Percentiles rank a stretch among this genome's conserved stretches.
phyloP scores from a whole-genome alignment of 2,888 invertebrate species.

The Platerodrilus igneus region DNA sequence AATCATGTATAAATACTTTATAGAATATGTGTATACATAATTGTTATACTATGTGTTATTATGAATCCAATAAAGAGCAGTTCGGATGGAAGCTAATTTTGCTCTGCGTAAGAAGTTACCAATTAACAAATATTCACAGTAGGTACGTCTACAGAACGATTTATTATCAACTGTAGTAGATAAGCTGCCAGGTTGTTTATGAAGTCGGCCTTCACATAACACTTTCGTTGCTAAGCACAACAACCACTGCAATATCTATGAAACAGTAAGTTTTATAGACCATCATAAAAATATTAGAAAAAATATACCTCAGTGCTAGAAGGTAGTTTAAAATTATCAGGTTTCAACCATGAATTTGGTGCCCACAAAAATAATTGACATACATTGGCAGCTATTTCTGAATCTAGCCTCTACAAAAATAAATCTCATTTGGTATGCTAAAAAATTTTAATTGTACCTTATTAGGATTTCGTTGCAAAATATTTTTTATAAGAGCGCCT shows the following conservation, averaged over 20 bases:
- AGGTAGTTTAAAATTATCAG: constrained; percentile 50
- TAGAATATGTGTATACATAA: no score
- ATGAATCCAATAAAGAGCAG: constrained; percentile 63
- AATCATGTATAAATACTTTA: no score
- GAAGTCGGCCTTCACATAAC: constrained; percentile 58
- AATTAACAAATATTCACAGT: constrained; percentile 68
- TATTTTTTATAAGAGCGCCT: constrained; percentile 55
- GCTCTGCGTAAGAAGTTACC: constrained; percentile 64
- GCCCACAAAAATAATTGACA: constrained; percentile 73
- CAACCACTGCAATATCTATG: constrained; percentile 69
- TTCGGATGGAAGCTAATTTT: constrained; percentile 56
- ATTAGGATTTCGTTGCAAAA: constrained; percentile 59
- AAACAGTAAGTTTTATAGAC: constrained; percentile 25
- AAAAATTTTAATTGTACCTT: constrained; percentile 46
- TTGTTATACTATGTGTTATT: no score
- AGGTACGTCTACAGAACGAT: constrained; percentile 54
- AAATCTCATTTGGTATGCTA: not conserved
- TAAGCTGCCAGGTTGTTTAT: constrained; percentile 28
- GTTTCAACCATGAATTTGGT: constrained; percentile 62
- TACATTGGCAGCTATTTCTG: constrained; percentile 70
- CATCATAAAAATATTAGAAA: not conserved
- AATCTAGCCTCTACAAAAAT: constrained; percentile 49
- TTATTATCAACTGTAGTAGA: constrained; percentile 1
- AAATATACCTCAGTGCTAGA: constrained; percentile 57
- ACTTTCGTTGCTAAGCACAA: constrained; percentile 70